phyloP scores from a whole-genome alignment of 2,797 vertebrate species.

The Hephaestus fuliginosus region DNA sequence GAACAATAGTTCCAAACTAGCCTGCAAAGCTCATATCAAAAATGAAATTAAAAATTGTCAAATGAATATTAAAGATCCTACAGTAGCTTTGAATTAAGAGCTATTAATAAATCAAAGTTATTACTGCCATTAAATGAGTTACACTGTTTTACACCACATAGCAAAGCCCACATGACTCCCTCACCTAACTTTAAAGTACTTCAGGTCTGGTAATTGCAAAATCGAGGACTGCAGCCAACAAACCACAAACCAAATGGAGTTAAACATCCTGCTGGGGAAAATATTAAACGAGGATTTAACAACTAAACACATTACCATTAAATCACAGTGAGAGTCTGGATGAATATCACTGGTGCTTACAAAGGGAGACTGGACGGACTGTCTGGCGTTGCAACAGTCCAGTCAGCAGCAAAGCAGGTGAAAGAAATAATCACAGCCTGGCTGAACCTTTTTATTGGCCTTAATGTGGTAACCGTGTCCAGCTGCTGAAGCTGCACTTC shows the following conservation, averaged over 20 bases:
- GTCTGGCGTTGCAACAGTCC: not conserved
- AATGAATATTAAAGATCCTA: too few species aligned
- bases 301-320: not conserved
- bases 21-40: not conserved
- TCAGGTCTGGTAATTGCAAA: not conserved
- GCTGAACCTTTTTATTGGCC: not conserved
- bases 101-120: not conserved
- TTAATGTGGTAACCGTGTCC: not conserved
- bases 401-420: not conserved
- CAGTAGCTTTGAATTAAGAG: not conserved
- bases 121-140: not conserved
- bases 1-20: not conserved
- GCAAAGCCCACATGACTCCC: not conserved
- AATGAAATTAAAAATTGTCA: too few species aligned
- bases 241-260: not conserved
- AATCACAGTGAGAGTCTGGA: not conserved
- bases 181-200: not conserved
- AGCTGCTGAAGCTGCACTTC: not conserved
- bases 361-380: not conserved
- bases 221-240: not conserved
- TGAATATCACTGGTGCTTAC: not conserved
- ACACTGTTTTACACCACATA: not conserved
- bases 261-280: not conserved
- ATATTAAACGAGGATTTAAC: constrained; percentile 1
- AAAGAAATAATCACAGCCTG: not conserved